Evolutionary conservation across 2,113 vertebrate genomes (phyloP), one percentile per base, ranked within the genome.

Genomic region (Chinchilla lanigera): DNA sequence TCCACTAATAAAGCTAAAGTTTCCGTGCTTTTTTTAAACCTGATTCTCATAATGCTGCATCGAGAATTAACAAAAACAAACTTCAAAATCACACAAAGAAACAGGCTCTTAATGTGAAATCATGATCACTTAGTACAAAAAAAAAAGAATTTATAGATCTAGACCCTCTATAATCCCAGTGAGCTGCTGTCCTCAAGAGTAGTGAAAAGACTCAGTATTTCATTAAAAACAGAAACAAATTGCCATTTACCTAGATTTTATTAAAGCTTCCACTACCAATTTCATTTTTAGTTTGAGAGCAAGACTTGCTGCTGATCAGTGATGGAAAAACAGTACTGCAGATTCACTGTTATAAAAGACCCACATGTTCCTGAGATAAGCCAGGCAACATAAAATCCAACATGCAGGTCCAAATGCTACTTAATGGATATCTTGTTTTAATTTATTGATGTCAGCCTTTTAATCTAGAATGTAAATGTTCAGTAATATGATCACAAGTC

Each of bases 401-500:
- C 12, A 17, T 81, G 24, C 5, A 41, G 2, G 13, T 28, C 67
- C 17, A n/a, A 33, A 44, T 90, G 56, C 56, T n/a, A 33, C 35
- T 65, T 63, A 86, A 78, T 54, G 56, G 67, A 58, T 58, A 61
- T 3, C 26, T 86, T 75, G 50, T 54, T 94, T 88, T 95, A 69
- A 77, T 47, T 50, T 56, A 44, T 0, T 61, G 63, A 38, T 17
- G 60, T 52, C 1, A 89, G 50, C 71, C 75, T 78, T 92, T n/a
- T 67, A 82, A 77, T 54, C 54, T 84, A 38, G 41, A 90, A 95
- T 87, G 82, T 69, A 77, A 50, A 86, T 56, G n/a, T 41, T 83
- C 81, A 73, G 50, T 47, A 77, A 71, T 58, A 93, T 90, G n/a
- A 89, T 14, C 30, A 83, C 13, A 65, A 56, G 73, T n/a, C 28